Percentiles rank a stretch among this genome's conserved stretches.
phyloP scores from a whole-genome alignment of 2,113 vertebrate species.

The Hippocampus mohnikei region DNA sequence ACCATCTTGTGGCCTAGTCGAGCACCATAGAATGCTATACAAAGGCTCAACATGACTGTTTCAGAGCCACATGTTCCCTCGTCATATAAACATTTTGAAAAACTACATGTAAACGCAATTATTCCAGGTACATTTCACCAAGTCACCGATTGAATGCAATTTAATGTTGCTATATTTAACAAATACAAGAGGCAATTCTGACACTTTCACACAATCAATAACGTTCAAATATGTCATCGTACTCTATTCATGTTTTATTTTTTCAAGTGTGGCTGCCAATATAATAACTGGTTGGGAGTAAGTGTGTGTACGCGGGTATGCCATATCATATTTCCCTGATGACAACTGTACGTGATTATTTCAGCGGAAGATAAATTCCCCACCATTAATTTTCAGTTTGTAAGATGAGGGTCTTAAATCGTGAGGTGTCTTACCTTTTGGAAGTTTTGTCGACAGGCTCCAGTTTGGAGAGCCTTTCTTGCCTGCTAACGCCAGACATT shows the following conservation, averaged over 20 bases:
- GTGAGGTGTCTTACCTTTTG: slow-evolving; percentile 61
- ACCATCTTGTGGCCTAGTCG: slow-evolving; percentile 50
- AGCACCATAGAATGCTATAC: background rate
- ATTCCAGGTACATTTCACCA: background rate
- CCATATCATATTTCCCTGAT: slow-evolving; percentile 36
- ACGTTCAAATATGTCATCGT: background rate
- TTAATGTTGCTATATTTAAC: no score
- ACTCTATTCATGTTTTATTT: no score
- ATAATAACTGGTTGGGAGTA: background rate
- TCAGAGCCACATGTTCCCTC: background rate
- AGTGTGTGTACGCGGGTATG: slow-evolving; percentile 7
- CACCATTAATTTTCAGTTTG: background rate
- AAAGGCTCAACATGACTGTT: background rate
- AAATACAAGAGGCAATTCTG: background rate
- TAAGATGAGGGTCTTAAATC: background rate
- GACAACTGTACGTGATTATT: background rate
- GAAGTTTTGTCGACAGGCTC: slow-evolving; percentile 68
- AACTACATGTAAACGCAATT: background rate
- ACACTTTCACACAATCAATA: background rate
- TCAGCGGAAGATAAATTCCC: background rate
- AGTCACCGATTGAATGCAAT: no score
- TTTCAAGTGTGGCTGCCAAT: slow-evolving; percentile 11
- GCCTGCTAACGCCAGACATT: slow-evolving; percentile 59
- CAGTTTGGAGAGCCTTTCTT: slow-evolving; percentile 65
- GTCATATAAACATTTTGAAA: background rate